A percentile compares a stretch with the other conserved stretches of the same genome.
phyloP scores from a whole-genome alignment of 2,888 invertebrate genomes.

The Strigamia transsilvanica region DNA sequence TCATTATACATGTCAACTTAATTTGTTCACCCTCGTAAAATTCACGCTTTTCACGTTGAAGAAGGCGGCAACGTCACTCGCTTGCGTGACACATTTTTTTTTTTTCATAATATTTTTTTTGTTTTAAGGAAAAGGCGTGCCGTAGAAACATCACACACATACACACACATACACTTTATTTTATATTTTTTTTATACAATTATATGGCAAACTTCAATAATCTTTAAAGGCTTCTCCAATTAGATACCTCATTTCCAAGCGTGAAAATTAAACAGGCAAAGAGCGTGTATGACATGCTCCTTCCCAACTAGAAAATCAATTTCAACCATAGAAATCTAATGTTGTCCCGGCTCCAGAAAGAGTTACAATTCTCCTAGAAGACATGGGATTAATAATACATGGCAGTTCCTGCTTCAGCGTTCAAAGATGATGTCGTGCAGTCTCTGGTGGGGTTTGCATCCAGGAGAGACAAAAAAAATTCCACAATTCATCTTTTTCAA shows the following conservation, averaged over 20 bases:
- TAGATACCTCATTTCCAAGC: not conserved
- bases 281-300: conserved; percentile 8
- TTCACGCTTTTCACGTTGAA: conserved; percentile 27
- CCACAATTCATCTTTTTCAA: conserved; percentile 35
- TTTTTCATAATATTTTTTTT: not conserved
- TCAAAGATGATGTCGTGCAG: conserved; percentile 38
- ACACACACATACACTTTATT: not conserved
- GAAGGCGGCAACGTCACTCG: not conserved
- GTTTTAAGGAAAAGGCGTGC: conserved; percentile 15
- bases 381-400: conserved; percentile 49
- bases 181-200: not conserved
- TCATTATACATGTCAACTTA: conserved; percentile 48
- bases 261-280: conserved; percentile 39
- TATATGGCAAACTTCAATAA: not conserved
- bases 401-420: conserved; percentile 22
- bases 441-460: conserved; percentile 32
- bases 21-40: conserved; percentile 46
- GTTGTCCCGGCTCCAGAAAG: conserved; percentile 42
- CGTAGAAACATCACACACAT: not conserved
- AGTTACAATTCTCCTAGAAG: conserved; percentile 33
- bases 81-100: conserved; percentile 5
- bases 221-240: conserved; percentile 16
- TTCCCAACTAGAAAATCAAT: conserved; percentile 29
- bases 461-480: not conserved
- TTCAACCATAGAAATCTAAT: conserved; percentile 32